A percentile compares a stretch with the other conserved stretches of the same genome.
Conservation (phyloP, 1,140 invertebrate species). For the Idris sp. region DNA sequence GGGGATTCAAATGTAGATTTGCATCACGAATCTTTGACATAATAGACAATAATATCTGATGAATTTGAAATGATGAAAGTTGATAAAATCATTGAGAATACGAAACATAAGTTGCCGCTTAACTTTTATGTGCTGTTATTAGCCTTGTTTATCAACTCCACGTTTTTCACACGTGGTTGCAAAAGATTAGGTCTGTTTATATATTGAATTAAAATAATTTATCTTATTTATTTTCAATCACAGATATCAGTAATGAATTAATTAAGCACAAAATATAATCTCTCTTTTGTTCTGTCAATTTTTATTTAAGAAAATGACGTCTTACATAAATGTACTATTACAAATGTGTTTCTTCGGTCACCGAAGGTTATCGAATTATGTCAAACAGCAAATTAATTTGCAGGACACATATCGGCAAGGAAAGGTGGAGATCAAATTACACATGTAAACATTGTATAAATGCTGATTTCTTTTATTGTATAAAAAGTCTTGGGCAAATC, state of each 20-base stretch:
- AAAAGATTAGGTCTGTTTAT: constrained; percentile 25
- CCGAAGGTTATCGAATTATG: constrained; percentile 10
- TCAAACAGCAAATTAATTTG: constrained; percentile 18
- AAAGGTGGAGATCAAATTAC: too few species aligned
- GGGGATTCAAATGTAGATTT: too few species aligned
- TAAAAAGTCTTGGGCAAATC: too few species aligned
- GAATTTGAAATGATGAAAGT: too few species aligned
- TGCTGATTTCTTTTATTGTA: too few species aligned
- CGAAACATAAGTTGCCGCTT: too few species aligned
- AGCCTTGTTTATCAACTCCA: constrained; percentile 27
- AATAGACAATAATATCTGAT: too few species aligned
- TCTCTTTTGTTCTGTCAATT: too few species aligned
- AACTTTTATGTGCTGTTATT: constrained; percentile 25
- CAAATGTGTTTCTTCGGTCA: background rate
- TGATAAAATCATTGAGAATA: too few species aligned
- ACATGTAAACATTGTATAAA: constrained; percentile 2
- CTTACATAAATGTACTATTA: background rate
- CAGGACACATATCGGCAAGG: too few species aligned
- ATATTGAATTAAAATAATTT: constrained; percentile 28
- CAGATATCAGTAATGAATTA: background rate
- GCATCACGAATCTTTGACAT: too few species aligned
- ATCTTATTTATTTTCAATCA: constrained; percentile 2
- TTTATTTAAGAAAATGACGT: too few species aligned
- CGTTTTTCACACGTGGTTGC: constrained; percentile 25
- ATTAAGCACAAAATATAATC: constrained; percentile 9